Evolutionary conservation across 2,888 invertebrate genomes (phyloP), one percentile per base, ranked within the genome.

Genomic region (Pyralis farinalis): DNA sequence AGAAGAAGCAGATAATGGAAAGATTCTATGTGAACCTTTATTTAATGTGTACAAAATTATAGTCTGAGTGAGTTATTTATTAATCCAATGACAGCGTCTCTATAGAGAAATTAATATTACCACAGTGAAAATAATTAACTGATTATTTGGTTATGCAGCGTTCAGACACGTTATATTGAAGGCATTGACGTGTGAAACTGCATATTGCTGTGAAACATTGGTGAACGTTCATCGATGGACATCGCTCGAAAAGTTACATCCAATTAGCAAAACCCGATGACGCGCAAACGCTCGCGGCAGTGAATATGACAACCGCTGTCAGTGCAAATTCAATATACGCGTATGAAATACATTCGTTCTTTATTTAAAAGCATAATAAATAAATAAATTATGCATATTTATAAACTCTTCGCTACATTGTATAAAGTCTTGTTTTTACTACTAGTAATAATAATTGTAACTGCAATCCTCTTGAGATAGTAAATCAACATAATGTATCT

Each of bases 201-300:
- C 64, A 58, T 62, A 55, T 49, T 36, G 40, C 27, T 36, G 41
- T 42, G 34, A 31, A 12, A 36, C 33, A 44, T 46, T 50, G 43
- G 44, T 47, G 59, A 47, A 47, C 43, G 53, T 44, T 39, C 56
- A 60, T 57, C 52, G 45, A 49, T 55, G 58, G 55, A 42, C 56
- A 58, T 56, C 54, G 53, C 59, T 53, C 63, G 77, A 80, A 81
- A 83, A 82, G 78, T 80, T 78, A 72, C 77, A 71, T 76, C 75
- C 85, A 85, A 85, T 85, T 85, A 84, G 64, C 56, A 70, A 63
- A 60, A 79, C 69, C 63, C 78, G 76, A 80, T 82, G 81, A 80
- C 71, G 77, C 71, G 66, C 58, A 58, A 68, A 63, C 64, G 60
- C 63, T 55, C 70, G 58, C 58, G 59, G 64, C 59, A 64, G 56